Conservation (phyloP, 1,140 invertebrate species). For the Subanguina moxae region DNA sequence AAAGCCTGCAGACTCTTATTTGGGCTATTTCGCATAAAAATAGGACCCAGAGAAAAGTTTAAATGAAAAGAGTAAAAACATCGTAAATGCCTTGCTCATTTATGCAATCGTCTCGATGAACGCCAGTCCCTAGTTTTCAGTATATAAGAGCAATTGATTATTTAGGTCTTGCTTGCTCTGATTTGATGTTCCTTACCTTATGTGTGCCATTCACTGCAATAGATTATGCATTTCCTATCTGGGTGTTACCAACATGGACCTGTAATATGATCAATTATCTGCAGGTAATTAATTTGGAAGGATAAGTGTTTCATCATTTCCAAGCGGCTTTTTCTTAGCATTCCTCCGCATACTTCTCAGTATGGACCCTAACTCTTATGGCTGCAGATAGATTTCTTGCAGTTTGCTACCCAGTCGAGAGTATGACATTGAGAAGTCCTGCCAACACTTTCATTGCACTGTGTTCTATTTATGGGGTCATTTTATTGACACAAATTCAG, state of each 20-base stretch:
- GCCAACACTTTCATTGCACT: conserved; percentile 68
- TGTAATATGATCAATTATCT: conserved; percentile 56
- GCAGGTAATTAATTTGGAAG: conserved; percentile 46
- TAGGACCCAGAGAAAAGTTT: too few species aligned
- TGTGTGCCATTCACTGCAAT: conserved; percentile 88
- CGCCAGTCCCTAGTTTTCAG: too few species aligned
- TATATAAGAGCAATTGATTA: too few species aligned
- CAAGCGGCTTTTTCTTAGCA: conserved; percentile 47
- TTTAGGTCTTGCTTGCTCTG: conserved; percentile 66
- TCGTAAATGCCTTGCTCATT: too few species aligned
- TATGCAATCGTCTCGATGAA: too few species aligned
- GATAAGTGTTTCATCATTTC: neutral
- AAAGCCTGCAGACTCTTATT: too few species aligned
- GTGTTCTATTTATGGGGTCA: conserved; percentile 43
- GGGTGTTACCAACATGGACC: conserved; percentile 66
- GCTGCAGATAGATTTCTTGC: conserved; percentile 87
- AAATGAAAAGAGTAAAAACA: too few species aligned
- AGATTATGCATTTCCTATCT: conserved; percentile 77
- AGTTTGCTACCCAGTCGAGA: conserved; percentile 82
- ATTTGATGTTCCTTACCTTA: conserved; percentile 87
- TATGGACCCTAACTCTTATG: conserved; percentile 90
- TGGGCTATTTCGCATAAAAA: too few species aligned
- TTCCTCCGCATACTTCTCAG: conserved; percentile 84
- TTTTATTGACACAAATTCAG: conserved; percentile 47
- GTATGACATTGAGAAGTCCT: conserved; percentile 80